These are phyloP conservation scores for Eilema griseolum DNA, from an alignment of 2,888 invertebrate genomes.

Conservation along the genomic window DNA sequence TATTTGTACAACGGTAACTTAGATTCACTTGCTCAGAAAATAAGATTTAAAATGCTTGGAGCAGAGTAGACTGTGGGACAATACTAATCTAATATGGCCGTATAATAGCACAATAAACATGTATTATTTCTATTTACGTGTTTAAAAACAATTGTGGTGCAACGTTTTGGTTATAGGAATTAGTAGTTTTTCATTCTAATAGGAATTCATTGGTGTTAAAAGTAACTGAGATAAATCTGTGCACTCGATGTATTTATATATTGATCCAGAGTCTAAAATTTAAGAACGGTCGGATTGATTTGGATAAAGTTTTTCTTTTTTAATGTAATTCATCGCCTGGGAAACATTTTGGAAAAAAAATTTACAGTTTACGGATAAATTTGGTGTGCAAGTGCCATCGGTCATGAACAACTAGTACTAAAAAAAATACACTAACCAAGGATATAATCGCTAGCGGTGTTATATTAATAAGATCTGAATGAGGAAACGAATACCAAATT, in stretches of 20 bases:
- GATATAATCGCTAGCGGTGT: background rate
- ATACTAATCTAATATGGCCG: background rate
- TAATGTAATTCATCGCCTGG: no score
- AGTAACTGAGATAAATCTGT: no score
- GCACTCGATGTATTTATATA: no score
- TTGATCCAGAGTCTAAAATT: no score
- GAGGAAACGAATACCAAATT: background rate
- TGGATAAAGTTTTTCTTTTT: no score
- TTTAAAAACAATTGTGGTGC: background rate
- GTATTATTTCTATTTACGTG: no score
- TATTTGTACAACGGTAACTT: slow-evolving; percentile 45
- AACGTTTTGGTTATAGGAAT: background rate
- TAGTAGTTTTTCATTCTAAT: no score
- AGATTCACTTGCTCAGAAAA: slow-evolving; percentile 40
- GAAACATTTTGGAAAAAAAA: no score
- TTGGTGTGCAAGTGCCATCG: background rate
- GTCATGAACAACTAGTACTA: background rate
- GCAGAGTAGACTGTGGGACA: background rate
- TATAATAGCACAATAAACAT: background rate
- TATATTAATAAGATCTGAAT: background rate
- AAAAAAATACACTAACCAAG: background rate
- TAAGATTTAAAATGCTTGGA: slow-evolving; percentile 48
- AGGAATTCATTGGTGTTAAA: background rate
- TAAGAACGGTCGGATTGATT: no score
- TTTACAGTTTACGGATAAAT: no score